These are phyloP conservation scores for Takifugu flavidus DNA, from an alignment of 2,113 vertebrate genomes.

Conservation along the genomic window DNA sequence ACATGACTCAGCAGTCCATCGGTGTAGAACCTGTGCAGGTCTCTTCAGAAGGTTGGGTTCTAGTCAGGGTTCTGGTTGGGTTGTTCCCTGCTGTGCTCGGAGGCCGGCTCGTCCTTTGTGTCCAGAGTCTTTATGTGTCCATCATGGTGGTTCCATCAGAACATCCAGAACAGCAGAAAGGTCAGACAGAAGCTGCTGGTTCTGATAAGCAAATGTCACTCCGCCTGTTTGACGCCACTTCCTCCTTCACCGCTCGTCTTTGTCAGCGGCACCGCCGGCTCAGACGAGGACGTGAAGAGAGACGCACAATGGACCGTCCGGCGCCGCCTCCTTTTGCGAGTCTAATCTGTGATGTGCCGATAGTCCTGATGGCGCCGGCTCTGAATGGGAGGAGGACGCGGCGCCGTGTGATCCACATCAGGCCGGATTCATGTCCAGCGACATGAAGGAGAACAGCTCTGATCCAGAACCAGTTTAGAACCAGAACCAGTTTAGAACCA, in stretches of 20 bases:
- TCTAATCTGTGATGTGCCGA: constrained; percentile 66
- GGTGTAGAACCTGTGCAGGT: no score
- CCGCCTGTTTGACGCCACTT: constrained; percentile 68
- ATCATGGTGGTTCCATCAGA: constrained; percentile 59
- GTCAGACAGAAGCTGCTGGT: constrained; percentile 71
- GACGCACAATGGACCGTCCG: constrained; percentile 58
- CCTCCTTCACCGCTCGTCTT: constrained; percentile 35
- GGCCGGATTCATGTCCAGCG: no score
- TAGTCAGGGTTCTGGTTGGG: no score
- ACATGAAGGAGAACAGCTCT: no score
- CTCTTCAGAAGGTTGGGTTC: no score
- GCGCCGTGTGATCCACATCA: not conserved
- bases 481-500: no score
- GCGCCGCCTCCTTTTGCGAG: constrained; percentile 58
- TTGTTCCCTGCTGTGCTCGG: no score
- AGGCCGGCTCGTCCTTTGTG: no score
- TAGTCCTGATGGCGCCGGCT: constrained; percentile 25
- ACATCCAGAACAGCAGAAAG: constrained; percentile 75
- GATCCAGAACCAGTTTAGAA: no score
- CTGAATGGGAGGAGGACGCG: not conserved
- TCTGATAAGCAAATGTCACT: constrained; percentile 78
- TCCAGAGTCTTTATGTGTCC: no score
- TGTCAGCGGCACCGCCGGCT: constrained; percentile 47
- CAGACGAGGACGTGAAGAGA: constrained; percentile 27
- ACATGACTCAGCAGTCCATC: no score